phyloP scores from a whole-genome alignment of 2,113 vertebrate genomes.

The Barnardius zonarius region DNA sequence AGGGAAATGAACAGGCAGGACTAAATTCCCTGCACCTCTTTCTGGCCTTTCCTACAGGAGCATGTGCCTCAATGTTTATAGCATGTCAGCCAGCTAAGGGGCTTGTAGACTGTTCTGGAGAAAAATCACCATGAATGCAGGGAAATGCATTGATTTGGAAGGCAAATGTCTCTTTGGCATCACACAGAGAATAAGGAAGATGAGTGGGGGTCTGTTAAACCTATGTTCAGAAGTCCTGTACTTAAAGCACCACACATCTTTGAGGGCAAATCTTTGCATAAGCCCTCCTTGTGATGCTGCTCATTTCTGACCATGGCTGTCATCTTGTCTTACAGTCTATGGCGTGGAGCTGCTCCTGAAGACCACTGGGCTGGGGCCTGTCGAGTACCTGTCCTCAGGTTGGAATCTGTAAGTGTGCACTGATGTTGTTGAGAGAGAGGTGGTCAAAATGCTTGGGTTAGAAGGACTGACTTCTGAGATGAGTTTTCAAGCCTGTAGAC shows the following conservation, averaged over 20 bases:
- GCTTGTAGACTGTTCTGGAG: neutral
- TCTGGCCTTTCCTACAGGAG: neutral
- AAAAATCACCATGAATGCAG: neutral
- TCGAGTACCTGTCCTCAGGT: slow-evolving; percentile 93
- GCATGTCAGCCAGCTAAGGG: neutral
- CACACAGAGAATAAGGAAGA: neutral
- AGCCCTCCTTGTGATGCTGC: neutral
- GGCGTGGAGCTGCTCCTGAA: slow-evolving; percentile 93
- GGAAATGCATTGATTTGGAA: neutral
- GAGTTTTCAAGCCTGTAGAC: neutral
- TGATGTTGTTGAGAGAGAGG: neutral
- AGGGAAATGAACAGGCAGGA: neutral
- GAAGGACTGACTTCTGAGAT: neutral
- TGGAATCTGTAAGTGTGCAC: slow-evolving; percentile 92
- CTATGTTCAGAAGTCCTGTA: neutral
- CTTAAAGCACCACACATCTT: neutral
- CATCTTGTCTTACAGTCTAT: slow-evolving; percentile 75
- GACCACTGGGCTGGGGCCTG: slow-evolving; percentile 88
- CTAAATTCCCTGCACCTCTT: neutral
- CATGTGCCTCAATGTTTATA: neutral
- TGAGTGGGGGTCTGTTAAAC: neutral
- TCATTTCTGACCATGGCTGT: neutral
- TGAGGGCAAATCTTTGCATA: neutral
- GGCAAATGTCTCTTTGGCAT: neutral
- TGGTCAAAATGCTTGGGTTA: neutral